A percentile compares a stretch with the other conserved stretches of the same genome.
phyloP scores from a whole-genome alignment of 2,888 invertebrate species.

The Frankliniella intonsa region DNA sequence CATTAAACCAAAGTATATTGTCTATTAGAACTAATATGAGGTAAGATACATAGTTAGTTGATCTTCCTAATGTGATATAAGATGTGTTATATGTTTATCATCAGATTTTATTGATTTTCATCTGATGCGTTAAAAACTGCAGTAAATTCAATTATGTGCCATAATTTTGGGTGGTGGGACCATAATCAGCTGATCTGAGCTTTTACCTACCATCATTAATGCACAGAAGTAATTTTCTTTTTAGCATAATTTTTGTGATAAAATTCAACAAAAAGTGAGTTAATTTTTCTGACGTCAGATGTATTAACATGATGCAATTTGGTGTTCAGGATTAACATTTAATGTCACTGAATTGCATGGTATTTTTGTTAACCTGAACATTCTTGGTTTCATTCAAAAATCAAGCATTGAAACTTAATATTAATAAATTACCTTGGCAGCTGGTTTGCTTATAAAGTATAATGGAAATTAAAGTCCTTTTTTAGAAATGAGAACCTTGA shows the following conservation, averaged over 20 bases:
- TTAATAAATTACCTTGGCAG: not conserved
- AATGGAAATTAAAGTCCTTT: no score
- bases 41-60: conserved; percentile 7
- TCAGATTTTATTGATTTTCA: conserved; percentile 9
- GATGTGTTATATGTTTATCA: conserved; percentile 18
- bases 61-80: conserved; percentile 27
- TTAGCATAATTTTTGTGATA: not conserved
- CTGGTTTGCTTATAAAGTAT: not conserved
- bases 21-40: conserved; percentile 15
- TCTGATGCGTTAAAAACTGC: conserved; percentile 12
- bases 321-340: not conserved
- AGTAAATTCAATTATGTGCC: conserved; percentile 15
- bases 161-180: conserved; percentile 22
- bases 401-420: not conserved
- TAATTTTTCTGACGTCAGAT: not conserved
- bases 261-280: not conserved
- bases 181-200: not conserved
- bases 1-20: conserved; percentile 27
- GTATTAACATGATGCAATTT: not conserved
- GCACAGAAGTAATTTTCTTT: not conserved
- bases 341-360: not conserved
- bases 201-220: not conserved
- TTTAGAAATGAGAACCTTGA: no score
- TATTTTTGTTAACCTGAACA: not conserved
- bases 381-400: not conserved